phyloP scores from a whole-genome alignment of 2,888 invertebrate species.

The Alviniconcha strummeri region DNA sequence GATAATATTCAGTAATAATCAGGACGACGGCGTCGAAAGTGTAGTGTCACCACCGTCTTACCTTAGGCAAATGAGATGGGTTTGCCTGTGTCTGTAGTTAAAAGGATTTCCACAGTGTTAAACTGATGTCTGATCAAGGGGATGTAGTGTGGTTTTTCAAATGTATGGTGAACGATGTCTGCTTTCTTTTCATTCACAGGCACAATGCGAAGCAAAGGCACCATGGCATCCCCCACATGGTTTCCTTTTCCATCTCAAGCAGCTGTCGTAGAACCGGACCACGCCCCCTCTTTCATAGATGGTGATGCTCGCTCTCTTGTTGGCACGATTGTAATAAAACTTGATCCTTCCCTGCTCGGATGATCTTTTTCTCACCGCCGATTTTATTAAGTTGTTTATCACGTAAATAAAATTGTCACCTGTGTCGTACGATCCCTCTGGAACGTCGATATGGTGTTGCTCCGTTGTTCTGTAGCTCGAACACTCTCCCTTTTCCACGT shows the following conservation, averaged over 20 bases:
- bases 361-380: too few species aligned
- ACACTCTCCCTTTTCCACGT: not conserved
- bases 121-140: conserved; percentile 16
- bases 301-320: not conserved
- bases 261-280: not conserved
- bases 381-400: too few species aligned
- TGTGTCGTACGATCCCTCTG: too few species aligned
- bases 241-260: not conserved
- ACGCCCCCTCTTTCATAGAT: not conserved
- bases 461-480: too few species aligned
- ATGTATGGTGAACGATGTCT: conserved; percentile 3
- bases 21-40: conserved; percentile 8
- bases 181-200: not conserved
- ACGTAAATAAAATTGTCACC: too few species aligned
- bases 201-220: conserved; percentile 17
- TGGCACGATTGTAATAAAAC: not conserved
- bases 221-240: not conserved
- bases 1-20: not conserved
- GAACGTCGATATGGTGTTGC: too few species aligned
- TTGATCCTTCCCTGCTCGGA: too few species aligned
- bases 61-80: conserved; percentile 16
- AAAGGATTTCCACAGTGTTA: conserved; percentile 29
- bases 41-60: conserved; percentile 29
- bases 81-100: conserved; percentile 10
- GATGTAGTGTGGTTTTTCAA: conserved; percentile 29